phyloP scores from a whole-genome alignment of 2,797 vertebrate genomes.

The Sebastes hopkinsi region DNA sequence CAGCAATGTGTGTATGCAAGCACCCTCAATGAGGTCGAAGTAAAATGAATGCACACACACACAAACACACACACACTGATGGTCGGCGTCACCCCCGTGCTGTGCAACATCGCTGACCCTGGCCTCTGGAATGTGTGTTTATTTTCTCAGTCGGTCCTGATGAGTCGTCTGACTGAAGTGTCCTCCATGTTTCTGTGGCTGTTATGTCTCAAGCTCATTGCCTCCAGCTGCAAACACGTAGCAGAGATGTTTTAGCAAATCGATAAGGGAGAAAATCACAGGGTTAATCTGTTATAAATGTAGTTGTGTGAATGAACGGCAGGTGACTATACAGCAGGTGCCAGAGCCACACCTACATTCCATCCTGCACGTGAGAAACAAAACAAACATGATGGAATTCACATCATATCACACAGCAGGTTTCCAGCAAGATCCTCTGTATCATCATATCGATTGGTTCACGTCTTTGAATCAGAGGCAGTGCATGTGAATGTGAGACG shows the following conservation, averaged over 20 bases:
- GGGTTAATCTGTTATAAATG: background rate
- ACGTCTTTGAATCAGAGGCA: background rate
- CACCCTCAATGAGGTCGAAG: slow-evolving; percentile 1
- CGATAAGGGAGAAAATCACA: background rate
- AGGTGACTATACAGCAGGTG: background rate
- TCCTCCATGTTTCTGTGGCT: background rate
- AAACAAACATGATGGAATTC: slow-evolving; percentile 1
- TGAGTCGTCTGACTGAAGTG: background rate
- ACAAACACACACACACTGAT: background rate
- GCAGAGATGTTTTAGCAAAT: background rate
- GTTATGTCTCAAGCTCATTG: background rate
- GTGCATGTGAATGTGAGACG: background rate
- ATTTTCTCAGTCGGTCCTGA: slow-evolving; percentile 41
- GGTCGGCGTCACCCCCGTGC: slow-evolving; percentile 8
- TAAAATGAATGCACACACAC: slow-evolving; percentile 5
- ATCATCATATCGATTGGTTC: background rate
- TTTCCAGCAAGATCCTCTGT: background rate
- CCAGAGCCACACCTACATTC: background rate
- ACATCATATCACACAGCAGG: slow-evolving; percentile 20
- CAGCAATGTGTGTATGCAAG: background rate
- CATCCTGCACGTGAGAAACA: slow-evolving; percentile 3
- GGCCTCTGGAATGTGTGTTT: slow-evolving; percentile 27
- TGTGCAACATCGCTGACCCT: slow-evolving; percentile 47
- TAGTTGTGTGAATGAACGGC: background rate
- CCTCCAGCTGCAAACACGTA: background rate